Base-by-base conservation (phyloP, 2,113 vertebrate genomes). In the Gallinago undulata region DNA sequence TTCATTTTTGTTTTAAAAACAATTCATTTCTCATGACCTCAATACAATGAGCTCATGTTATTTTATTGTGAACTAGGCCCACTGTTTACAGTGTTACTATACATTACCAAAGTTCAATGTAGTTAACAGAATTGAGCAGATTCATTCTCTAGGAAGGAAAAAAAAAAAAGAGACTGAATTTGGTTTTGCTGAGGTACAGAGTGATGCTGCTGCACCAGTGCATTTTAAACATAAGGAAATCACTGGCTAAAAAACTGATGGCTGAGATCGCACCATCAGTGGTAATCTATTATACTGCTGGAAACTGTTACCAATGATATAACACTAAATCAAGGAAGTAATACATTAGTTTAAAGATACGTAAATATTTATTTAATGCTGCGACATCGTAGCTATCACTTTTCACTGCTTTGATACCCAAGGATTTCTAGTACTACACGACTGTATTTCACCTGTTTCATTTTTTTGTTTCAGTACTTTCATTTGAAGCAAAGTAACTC, bases 301-400 rank as follows among this genome's bases (percentile, higher is more conserved):
- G 53, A 94, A 96, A 94, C 41, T 74, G 47, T 89, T 93, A 87
- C 63, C 73, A 96, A 67, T 93, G n/a, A 73, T 53, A 13, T 10
- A 93, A 88, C 69, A 86, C n/a, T 76, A 73, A 91, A 89, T 94
- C 73, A 94, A 93, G 47, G 45, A 62, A 80, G n/a, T 77, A 91
- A 57, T 72, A 28, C 25, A 81, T 96, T 91, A n/a, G 10, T 88
- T 95, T 90, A 63, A 90, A 81, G 24, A 17, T 80, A 51, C 96
- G 73, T 96, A 96, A 90, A 96, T 96, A 91, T 45, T 94, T 67
- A 72, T 96, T 96, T 96, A 95, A 94, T 94, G 83, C 85, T 84
- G 69, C 67, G 62, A 37, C 39, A 77, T 82, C 64, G 48, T 7
- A 81, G n/a, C 35, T 83, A 48, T 21, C 15, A 69, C 78, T 96